Evolutionary conservation across 2,113 vertebrate genomes (phyloP), one percentile per base, ranked within the genome.

Genomic region (Cryptomyrus ogoouensis): DNA sequence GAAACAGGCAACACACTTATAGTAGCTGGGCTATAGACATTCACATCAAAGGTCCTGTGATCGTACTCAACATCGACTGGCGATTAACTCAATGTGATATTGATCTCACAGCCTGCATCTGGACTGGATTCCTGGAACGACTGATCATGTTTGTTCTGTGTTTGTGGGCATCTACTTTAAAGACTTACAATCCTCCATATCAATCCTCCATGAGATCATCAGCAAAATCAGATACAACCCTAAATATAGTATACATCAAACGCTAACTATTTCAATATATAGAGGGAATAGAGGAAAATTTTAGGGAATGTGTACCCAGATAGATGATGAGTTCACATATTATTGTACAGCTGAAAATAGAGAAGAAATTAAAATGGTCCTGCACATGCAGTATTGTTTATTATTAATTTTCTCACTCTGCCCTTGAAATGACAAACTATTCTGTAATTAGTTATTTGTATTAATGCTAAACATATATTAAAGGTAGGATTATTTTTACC

Each of bases 81-180:
- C 5, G 19, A 21, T 44, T 84, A 21, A 10, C 44, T 47, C 24
- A 84, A 47, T 1, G 19, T 84, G 42, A 84, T 46, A 46, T 21
- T 84, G 39, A 47, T 47, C 44, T 84, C 83, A 47, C 44, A 24
- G 83, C 39, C 44, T 44, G 21, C 39, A 83, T 83, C 19, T 84
- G 39, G 39, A 46, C 39, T 47, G 19, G 17, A 47, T 84, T 84
- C 42, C 19, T 24, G 42, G 42, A 84, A 44, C 15, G 44, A 42
- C 44, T 84, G 83, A 46, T n/a, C 39, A 88, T 87, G 42, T 89
- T 89, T 88, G 47, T 89, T 13, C 44, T 42, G 15, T 80, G 15
- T 91, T 21, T 62, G 47, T 91, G 44, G 21, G 44, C 42, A 84
- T 84, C 39, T 84, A n/a, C 44, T 80, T 80, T 42, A 80, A 80